phyloP scores from a whole-genome alignment of 2,113 vertebrate genomes.

The Aplodontia rufa region DNA sequence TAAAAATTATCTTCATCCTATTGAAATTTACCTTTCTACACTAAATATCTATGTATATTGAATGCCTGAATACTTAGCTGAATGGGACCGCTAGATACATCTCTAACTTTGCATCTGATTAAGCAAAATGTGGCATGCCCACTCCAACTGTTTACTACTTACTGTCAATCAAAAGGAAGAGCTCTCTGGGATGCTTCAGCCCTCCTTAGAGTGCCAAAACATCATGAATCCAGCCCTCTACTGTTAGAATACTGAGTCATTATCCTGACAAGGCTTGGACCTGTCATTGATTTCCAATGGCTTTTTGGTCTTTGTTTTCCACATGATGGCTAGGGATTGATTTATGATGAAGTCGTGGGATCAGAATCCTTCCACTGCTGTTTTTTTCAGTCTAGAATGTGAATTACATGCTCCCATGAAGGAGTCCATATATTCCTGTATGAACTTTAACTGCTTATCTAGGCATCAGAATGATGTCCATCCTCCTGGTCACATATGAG shows the following conservation, averaged over 20 bases:
- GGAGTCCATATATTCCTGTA: not conserved
- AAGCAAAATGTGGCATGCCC: not conserved
- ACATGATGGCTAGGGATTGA: not conserved
- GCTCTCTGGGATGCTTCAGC: not conserved
- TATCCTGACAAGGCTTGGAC: not conserved
- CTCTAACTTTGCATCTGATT: not conserved
- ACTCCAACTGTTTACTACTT: not conserved
- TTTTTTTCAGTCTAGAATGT: not conserved
- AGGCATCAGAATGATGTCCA: not conserved
- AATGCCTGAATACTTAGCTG: not conserved
- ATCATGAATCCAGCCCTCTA: not conserved
- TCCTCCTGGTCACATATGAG: not conserved
- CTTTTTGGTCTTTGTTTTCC: not conserved
- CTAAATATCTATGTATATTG: not conserved
- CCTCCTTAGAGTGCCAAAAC: not conserved
- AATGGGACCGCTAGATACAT: not conserved
- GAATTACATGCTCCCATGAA: not conserved
- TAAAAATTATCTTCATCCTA: not conserved
- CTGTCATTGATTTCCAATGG: not conserved
- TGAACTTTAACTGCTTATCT: not conserved
- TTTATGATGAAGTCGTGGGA: not conserved
- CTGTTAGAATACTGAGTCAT: not conserved
- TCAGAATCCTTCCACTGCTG: accelerated
- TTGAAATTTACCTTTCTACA: not conserved
- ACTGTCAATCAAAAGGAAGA: not conserved